These are phyloP conservation scores for Carcina quercana DNA, from an alignment of 2,888 invertebrate species.

Conservation along the genomic window DNA sequence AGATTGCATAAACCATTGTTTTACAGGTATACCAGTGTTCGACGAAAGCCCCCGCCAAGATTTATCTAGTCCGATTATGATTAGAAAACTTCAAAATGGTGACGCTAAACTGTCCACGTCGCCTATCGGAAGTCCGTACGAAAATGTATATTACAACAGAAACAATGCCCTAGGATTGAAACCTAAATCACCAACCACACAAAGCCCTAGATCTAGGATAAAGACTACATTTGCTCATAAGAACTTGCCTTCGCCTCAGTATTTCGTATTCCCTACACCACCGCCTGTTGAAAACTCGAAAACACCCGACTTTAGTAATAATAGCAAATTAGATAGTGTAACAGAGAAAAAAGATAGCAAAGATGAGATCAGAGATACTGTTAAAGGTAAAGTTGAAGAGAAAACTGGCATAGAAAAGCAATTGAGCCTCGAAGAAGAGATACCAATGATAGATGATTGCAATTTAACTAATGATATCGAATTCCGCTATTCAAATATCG, in stretches of 20 bases:
- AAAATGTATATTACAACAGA: conserved; percentile 72
- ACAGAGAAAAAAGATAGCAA: conserved; percentile 7
- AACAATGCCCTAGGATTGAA: conserved; percentile 44
- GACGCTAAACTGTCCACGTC: conserved; percentile 25
- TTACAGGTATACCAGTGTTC: conserved; percentile 55
- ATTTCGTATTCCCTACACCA: conserved; percentile 64
- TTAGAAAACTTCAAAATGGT: conserved; percentile 44
- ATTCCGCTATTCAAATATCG: conserved; percentile 42
- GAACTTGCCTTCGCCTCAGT: conserved; percentile 62
- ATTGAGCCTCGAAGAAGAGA: conserved; percentile 65
- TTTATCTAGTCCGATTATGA: conserved; percentile 59
- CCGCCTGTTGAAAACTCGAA: conserved; percentile 43
- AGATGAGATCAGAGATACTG: not conserved
- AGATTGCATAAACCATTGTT: no score
- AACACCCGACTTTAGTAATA: conserved; percentile 35
- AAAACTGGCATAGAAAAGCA: conserved; percentile 65
- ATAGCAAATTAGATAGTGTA: conserved; percentile 4
- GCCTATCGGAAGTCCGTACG: conserved; percentile 71
- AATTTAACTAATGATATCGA: conserved; percentile 62
- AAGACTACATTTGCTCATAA: conserved; percentile 74
- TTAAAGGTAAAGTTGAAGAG: conserved; percentile 10
- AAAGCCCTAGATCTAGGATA: conserved; percentile 76
- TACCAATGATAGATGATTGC: conserved; percentile 68
- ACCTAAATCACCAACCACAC: conserved; percentile 64
- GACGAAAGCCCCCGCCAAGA: conserved; percentile 44